Conservation (phyloP, 2,113 vertebrate genomes). For the Tyrannus savana region DNA sequence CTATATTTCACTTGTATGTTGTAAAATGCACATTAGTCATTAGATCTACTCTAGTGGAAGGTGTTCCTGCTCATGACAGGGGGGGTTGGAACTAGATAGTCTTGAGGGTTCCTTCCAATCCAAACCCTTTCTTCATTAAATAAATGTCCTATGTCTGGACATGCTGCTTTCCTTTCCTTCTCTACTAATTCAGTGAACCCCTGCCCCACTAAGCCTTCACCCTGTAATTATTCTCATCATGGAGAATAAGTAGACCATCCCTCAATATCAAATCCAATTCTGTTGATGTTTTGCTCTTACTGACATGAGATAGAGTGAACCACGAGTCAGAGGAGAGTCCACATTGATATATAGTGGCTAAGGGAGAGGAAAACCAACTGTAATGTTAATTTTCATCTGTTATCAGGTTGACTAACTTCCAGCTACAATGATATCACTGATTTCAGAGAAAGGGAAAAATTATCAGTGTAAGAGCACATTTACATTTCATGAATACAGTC, state of each 20-base stretch:
- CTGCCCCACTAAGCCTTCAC: not conserved
- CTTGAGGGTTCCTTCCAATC: not conserved
- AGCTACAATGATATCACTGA: not conserved
- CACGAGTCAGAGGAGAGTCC: not conserved
- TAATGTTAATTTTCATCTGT: not conserved
- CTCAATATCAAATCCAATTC: not conserved
- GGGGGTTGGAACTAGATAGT: not conserved
- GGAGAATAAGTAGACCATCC: not conserved
- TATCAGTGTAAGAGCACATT: not conserved
- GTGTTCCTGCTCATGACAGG: not conserved
- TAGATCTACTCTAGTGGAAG: not conserved
- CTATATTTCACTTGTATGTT: not conserved
- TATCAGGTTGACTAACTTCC: not conserved
- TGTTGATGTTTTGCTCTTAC: not conserved
- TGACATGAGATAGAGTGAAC: not conserved
- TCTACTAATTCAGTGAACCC: not conserved
- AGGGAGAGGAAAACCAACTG: not conserved
- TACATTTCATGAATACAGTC: accelerated
- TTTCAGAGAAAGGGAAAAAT: not conserved
- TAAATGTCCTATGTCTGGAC: not conserved
- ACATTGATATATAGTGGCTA: not conserved
- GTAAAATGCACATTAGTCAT: not conserved
- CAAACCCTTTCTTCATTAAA: not conserved
- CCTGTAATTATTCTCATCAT: not conserved
- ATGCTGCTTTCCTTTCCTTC: not conserved